Percentiles rank a stretch among this genome's conserved stretches.
Conservation (phyloP, 2,797 vertebrate species). For the Sparidentex hasta region DNA sequence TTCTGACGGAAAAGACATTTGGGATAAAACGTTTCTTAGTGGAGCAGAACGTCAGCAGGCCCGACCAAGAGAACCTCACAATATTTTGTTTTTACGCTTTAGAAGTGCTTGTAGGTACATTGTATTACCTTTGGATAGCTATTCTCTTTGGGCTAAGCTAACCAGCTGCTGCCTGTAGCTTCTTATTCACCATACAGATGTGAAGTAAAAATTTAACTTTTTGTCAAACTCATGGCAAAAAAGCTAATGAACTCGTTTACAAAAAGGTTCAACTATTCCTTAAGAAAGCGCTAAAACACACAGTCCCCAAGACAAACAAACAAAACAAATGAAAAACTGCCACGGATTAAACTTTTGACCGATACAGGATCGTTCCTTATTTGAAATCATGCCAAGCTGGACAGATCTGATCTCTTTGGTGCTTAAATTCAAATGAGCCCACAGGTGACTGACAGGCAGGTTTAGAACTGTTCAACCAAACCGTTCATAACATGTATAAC, state of each 20-base stretch:
- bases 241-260: neutral
- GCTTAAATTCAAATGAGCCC: neutral
- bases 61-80: too few relatives aligned
- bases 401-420: neutral
- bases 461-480: neutral
- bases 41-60: neutral
- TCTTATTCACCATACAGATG: neutral
- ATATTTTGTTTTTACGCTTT: too few relatives aligned
- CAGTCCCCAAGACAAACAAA: neutral
- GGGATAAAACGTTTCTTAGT: neutral
- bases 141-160: neutral
- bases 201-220: neutral
- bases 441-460: neutral
- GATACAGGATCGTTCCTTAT: neutral
- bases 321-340: neutral
- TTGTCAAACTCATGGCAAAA: neutral
- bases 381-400: neutral
- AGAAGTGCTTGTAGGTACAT: neutral
- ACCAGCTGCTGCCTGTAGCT: neutral
- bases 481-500: neutral
- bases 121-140: neutral
- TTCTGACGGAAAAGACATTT: neutral
- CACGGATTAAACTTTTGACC: neutral
- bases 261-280: neutral
- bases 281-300: neutral